Evolutionary conservation across 2,113 vertebrate species (phyloP).

Genomic region (Balaeniceps rex): DNA sequence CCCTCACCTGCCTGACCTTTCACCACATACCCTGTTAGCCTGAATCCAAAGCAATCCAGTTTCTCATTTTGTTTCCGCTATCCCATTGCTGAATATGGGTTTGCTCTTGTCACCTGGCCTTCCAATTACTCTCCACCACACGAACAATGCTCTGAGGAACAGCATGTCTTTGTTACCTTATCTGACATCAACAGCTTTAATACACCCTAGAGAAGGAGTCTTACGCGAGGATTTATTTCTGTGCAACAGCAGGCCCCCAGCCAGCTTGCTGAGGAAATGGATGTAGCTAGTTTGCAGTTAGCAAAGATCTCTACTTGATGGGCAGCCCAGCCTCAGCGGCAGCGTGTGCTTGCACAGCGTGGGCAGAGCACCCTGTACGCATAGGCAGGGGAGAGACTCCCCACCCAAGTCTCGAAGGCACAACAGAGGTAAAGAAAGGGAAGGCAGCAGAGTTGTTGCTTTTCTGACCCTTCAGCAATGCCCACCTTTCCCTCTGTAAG

Average conservation of each 20-base stretch:
- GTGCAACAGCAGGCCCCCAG: background rate
- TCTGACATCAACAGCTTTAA: background rate
- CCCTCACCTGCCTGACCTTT: background rate
- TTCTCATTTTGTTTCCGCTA: background rate
- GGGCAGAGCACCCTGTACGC: background rate
- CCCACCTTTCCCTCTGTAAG: background rate
- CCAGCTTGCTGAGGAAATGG: background rate
- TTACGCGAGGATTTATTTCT: background rate
- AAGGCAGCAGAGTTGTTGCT: background rate
- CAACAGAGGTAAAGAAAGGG: background rate
- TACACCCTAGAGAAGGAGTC: background rate
- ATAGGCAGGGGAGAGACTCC: background rate
- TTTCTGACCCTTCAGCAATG: background rate
- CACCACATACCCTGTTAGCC: fast-evolving
- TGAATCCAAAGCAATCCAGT: background rate
- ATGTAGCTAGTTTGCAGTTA: background rate
- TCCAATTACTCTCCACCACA: background rate
- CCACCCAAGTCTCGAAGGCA: background rate
- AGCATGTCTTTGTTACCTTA: background rate
- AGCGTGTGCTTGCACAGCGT: fast-evolving
- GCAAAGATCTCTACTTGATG: background rate
- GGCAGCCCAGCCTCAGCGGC: background rate
- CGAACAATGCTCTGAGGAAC: background rate
- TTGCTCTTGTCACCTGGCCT: background rate
- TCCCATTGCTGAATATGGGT: background rate